Evolutionary conservation across 2,888 invertebrate species (phyloP).

Genomic region (Temnothorax unifasciatus): DNA sequence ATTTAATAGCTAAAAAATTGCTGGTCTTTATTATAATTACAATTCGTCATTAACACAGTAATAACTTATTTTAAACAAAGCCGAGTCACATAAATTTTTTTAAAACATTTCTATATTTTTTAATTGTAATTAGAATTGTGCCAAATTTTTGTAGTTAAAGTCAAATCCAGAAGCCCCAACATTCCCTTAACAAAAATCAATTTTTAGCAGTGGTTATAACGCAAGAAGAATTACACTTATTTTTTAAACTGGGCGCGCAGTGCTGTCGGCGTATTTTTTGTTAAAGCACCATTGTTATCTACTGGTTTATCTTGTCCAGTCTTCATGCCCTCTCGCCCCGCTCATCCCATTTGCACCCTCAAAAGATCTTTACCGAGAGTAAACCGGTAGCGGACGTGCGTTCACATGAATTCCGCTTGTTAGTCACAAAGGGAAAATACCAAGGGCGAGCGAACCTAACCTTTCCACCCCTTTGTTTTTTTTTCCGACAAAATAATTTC

Average conservation of each 20-base stretch:
- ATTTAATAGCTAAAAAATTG: not conserved
- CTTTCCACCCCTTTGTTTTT: not conserved
- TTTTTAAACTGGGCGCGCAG: not conserved
- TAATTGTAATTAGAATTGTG: not conserved
- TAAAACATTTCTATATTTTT: not conserved
- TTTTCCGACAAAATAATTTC: constrained; percentile 59
- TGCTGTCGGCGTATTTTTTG: not conserved
- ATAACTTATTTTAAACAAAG: not conserved
- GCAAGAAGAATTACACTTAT: not conserved
- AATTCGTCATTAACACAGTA: not conserved
- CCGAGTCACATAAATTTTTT: not conserved
- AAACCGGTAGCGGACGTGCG: constrained; percentile 59
- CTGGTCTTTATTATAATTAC: not conserved
- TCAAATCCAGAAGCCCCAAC: not conserved
- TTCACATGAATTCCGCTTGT: constrained; percentile 73
- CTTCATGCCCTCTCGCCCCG: not conserved
- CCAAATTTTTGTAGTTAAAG: not conserved
- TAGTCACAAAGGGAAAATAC: constrained; percentile 67
- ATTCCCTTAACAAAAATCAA: not conserved
- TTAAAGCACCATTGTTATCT: constrained; percentile 41
- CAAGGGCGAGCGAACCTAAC: constrained; percentile 15
- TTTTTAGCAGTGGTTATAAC: not conserved
- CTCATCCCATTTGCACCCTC: not conserved
- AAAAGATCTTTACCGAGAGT: constrained; percentile 58
- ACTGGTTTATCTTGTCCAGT: constrained; percentile 19